Evolutionary conservation across 2,113 vertebrate species (phyloP), one percentile per base, ranked within the genome.

Genomic region (Perccottus glenii): DNA sequence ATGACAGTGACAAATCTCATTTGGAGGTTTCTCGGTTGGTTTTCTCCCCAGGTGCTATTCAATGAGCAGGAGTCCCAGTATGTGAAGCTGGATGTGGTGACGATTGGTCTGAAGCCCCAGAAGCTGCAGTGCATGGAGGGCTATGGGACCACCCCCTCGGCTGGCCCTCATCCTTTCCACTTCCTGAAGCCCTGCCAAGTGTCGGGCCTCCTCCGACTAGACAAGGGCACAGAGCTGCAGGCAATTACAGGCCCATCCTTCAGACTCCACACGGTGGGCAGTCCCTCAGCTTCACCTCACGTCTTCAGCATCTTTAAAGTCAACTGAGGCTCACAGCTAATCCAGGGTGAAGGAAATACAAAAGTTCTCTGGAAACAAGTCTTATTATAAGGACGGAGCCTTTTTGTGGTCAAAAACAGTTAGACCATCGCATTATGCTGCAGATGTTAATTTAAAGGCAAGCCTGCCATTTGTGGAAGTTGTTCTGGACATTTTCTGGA

Each of bases 251-350:
- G 94, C 46, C 83, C 89, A 0, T 78, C 87, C n/a, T 93, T 94
- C 85, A 91, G 88, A 5, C 92, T 97, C 53, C 93, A 94, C 79
- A 82, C 81, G 0, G 89, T 91, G 45, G 93, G 91, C 53, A 94
- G 70, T 3, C 66, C 79, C 2, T 84, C 85, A 0, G 85, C 85
- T 66, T 90, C 88, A 40, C 86, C 92, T 69, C 94, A 96, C 77
- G 94, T 95, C 89, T 96, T 97, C 49, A 95, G 95, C 73, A 95
- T 96, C 83, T 97, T 97, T 51, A 95, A 94, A 81, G 91, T 97
- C 77, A 94, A 95, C 88, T 96, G 93, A 94, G 6, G 32, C 10
- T 2, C 32, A 0, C 15, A 1, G 14, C 19, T 19, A 38, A 40
- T 4, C 4, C 36, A 38, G 36, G 4, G 27, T 36, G 52, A 55